Conservation (phyloP, 2,113 vertebrate species). For the Scomber japonicus region DNA sequence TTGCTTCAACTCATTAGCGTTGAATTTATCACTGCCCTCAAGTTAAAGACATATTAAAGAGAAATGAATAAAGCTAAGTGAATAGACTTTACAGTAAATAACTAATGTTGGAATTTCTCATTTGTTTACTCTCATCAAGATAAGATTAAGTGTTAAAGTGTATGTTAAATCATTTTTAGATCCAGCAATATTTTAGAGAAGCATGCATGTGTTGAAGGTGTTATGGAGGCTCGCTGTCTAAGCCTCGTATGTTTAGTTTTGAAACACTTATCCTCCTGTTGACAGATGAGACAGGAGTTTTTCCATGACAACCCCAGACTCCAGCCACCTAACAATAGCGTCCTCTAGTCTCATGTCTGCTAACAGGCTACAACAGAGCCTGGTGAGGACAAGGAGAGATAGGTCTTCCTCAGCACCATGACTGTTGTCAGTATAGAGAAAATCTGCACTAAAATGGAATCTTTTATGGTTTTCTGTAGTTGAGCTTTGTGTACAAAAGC, state of each 20-base stretch:
- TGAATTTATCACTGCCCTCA: constrained; percentile 27
- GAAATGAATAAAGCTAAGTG: constrained; percentile 26
- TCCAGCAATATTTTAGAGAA: constrained; percentile 18
- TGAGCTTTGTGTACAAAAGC: background rate
- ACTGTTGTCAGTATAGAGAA: constrained; percentile 11
- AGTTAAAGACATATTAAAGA: constrained; percentile 23
- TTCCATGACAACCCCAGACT: constrained; percentile 68
- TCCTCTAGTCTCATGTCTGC: constrained; percentile 44
- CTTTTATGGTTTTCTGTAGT: constrained; percentile 6
- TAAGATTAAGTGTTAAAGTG: background rate
- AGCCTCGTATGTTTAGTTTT: constrained; percentile 60
- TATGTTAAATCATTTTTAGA: constrained; percentile 17
- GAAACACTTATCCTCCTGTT: constrained; percentile 72
- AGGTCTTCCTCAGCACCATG: constrained; percentile 45
- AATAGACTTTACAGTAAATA: background rate
- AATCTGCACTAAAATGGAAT: constrained; percentile 23
- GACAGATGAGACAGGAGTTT: constrained; percentile 72
- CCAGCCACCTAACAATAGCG: constrained; percentile 65
- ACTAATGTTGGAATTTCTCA: background rate
- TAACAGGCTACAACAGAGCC: constrained; percentile 45
- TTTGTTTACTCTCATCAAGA: background rate
- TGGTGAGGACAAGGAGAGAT: constrained; percentile 58
- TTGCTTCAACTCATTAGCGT: constrained; percentile 26
- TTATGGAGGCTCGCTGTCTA: constrained; percentile 57
- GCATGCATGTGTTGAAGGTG: constrained; percentile 14